Base-by-base conservation (phyloP, 2,113 vertebrate genomes). In the Ochotona curzoniae region DNA sequence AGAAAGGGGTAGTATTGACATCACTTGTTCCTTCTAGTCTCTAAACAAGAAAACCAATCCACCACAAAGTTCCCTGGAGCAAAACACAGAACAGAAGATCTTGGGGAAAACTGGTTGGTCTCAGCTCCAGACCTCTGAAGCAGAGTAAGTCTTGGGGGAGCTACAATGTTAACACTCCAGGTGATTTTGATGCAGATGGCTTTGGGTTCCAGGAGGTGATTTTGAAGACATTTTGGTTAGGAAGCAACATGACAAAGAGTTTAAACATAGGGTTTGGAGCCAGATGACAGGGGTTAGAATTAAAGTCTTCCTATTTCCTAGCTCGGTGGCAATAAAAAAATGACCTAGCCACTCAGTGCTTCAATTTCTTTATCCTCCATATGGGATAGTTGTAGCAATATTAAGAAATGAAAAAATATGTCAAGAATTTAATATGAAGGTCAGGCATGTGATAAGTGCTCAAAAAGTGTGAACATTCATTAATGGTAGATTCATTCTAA, bases 11-110 rank as follows among this genome's bases (percentile, higher is more conserved):
- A 1, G 10, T 21, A 61, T 1, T 57, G n/a, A 92, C 64, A 60
- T 63, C 21, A 5, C n/a, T 81, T 38, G 30, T n/a, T 38, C 75
- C 23, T 79, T 51, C 35, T 60, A 35, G 35, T 75, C 76, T 89
- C 75, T 61, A 73, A 81, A 82, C 74, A 73, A 67, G 70, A 67
- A 82, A 85, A 81, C 8, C 67, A 78, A 89, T 32, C 44, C 57
- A 75, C 63, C 17, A 35, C 18, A 91, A 67, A 69, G 38, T 28
- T 70, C 35, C 75, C 14, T 28, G 20, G 51, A 30, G 15, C 2
- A 17, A 13, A 71, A 80, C 47, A 49, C 8, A 71, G 66, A 83
- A 60, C 17, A 64, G 76, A 78, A 69, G 26, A 67, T n/a, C 64
- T 10, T 74, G 7, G 14, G 69, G 30, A 61, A 38, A 61, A 89